Evolutionary conservation across 2,113 vertebrate species (phyloP).

Genomic region (Coptodon rendalli): DNA sequence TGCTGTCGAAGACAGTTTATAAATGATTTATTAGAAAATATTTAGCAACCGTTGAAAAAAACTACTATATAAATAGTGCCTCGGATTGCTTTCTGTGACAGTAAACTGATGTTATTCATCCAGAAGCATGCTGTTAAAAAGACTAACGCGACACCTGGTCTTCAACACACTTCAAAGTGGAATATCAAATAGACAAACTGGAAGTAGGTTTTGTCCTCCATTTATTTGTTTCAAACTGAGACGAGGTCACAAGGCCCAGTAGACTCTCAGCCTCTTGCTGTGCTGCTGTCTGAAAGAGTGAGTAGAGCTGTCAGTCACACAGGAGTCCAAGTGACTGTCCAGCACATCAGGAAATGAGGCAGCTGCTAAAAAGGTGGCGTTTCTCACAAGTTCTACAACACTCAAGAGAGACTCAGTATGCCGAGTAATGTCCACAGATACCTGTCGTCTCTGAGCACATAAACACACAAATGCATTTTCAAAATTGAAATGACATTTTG

Average conservation of each 20-base stretch:
- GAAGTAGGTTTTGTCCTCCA: not conserved
- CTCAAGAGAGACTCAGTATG: not conserved
- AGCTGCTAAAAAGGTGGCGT: not conserved
- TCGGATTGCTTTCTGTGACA: not conserved
- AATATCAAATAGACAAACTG: not conserved
- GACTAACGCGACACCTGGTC: not conserved
- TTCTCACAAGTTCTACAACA: not conserved
- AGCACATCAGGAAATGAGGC: not conserved
- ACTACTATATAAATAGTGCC: not conserved
- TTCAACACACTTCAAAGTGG: not conserved
- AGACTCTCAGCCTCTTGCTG: conserved; percentile 35
- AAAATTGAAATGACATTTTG: not conserved
- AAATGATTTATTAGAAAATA: not conserved
- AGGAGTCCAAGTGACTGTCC: not conserved
- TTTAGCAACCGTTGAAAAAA: not conserved
- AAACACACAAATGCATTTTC: not conserved
- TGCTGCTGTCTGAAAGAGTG: conserved; percentile 25
- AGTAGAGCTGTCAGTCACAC: conserved; percentile 34
- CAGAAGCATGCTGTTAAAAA: not conserved
- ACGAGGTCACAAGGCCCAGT: conserved; percentile 14
- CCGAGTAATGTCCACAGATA: not conserved
- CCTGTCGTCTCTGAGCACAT: not conserved
- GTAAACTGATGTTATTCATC: not conserved
- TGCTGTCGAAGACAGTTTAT: not conserved
- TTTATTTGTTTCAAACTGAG: not conserved